Evolutionary conservation across 2,888 invertebrate genomes (phyloP), one percentile per base, ranked within the genome.

Genomic region (Pyrochroa serraticornis): DNA sequence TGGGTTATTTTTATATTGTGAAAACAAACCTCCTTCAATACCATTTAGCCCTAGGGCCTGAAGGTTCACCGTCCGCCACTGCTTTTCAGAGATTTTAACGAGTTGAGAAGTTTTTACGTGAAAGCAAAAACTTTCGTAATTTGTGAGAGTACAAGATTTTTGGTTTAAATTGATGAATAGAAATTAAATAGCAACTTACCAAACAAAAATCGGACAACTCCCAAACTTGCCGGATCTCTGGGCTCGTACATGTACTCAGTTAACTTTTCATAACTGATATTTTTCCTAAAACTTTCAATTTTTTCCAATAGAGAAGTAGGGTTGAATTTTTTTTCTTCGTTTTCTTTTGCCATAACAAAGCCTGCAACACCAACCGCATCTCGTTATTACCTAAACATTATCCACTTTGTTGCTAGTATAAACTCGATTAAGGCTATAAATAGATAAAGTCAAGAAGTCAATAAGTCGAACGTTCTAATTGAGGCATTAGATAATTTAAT

Each of bases 211-310:
- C 95, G 85, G 7, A 88, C 87, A 0, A 92, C 78, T 7, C 91
- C 93, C 51, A 95, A 82, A 64, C 90, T 89, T 0, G 92, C 85
- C 0, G 91, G 85, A 80, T 94, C 91, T 34, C 84, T 86, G 0
- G 89, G 88, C 42, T 79, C 75, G 71, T 88, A 84, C 75, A 92
- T 78, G 66, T 87, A 83, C 37, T 73, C 67, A 0, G 83, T 80
- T 14, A 90, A 75, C 12, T 68, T 62, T 83, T 5, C 88, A 87
- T 77, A 82, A 83, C 0, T 86, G 87, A 75, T 70, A 88, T 57
- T 0, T 87, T 87, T 60, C 86, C 86, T 67, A 35, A 36, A 31
- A 30, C 13, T 6, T 12, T 42, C 38, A 30, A 47, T 35, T 46
- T 56, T 49, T 33, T 13, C 45, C 12, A 35, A n/a, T n/a, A n/a